Percentiles rank a stretch among this genome's conserved stretches.
Evolutionary conservation across 2,888 invertebrate species (phyloP).

Genomic region (Metellina segmentata): DNA sequence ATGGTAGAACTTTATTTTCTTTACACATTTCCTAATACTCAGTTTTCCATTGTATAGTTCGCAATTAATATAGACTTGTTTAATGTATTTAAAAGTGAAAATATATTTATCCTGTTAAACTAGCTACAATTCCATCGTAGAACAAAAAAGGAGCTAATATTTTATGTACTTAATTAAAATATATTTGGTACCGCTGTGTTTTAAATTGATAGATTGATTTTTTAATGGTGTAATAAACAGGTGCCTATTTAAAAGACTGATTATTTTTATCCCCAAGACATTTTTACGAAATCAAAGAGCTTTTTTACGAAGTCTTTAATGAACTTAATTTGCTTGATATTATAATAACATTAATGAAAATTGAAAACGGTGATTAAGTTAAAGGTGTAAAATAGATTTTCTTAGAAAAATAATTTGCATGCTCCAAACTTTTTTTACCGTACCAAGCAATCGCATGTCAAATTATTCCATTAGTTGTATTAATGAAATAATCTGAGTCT

Average conservation of each 20-base stretch:
- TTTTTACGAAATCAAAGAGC: background rate
- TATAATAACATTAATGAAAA: background rate
- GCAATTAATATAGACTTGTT: too few relatives aligned
- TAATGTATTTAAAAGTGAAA: too few relatives aligned
- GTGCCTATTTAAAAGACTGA: background rate
- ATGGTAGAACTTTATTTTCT: too few relatives aligned
- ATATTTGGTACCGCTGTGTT: background rate
- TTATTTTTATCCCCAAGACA: background rate
- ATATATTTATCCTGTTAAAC: too few relatives aligned
- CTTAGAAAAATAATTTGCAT: background rate
- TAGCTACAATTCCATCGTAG: too few relatives aligned
- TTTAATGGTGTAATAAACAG: background rate
- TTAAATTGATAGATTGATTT: background rate
- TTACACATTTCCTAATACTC: too few relatives aligned
- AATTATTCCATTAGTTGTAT: background rate
- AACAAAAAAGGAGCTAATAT: too few relatives aligned
- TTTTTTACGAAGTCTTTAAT: background rate
- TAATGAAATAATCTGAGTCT: constrained; percentile 1
- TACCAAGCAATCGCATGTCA: background rate
- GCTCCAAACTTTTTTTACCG: background rate
- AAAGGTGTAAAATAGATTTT: background rate
- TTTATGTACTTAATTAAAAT: background rate
- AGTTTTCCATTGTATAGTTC: too few relatives aligned
- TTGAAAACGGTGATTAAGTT: background rate
- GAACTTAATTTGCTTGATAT: background rate